Evolutionary conservation across 2,888 invertebrate genomes (phyloP), one percentile per base, ranked within the genome.

Genomic region (Laspeyria flexula): DNA sequence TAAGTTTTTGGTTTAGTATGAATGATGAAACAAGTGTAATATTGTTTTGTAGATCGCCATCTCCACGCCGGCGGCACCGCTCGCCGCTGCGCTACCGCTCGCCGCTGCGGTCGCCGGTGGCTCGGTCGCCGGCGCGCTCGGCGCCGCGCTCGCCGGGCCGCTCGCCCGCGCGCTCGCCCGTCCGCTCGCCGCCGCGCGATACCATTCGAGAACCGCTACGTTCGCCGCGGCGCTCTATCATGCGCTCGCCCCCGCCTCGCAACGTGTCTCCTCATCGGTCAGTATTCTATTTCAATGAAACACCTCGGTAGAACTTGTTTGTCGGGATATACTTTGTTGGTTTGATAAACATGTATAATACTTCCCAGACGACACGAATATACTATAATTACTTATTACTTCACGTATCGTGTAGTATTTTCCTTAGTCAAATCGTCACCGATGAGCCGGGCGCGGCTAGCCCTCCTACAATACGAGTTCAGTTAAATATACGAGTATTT

Each of bases 61-160:
- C 89, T 0, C 88, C 93, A 0, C 87, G 93, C 0, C 90, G 93
- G n/a, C 86, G 90, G 1, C 86, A 85, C 65, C 88, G 93, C 43
- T 91, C 93, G 13, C 93, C 93, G 35, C 61, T 77, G 56, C 73
- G 75, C 38, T 68, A 50, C 27, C 76, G 75, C 21, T 71, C 76
- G 23, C 77, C 74, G 44, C 55, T 61, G 3, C 69, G 49, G 73
- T 13, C 76, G 29, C 79, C 77, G 54, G 29, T 55, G 35, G 55
- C 55, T 0, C 68, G 43, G 75, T 12, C 76, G 10, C 75, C 73
- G 31, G 64, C 43, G 16, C 76, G 74, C 29, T 71, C 76, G 25
- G 76, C 73, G 41, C 56, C 56, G 2, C 68, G 51, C 45, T 90
- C 93, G 15, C 93, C 93, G 41, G 62, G 74, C 55, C 73, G 75